These are phyloP conservation scores for Drosophila auraria DNA, from an alignment of 1,140 invertebrate species.

Conservation along the genomic window DNA sequence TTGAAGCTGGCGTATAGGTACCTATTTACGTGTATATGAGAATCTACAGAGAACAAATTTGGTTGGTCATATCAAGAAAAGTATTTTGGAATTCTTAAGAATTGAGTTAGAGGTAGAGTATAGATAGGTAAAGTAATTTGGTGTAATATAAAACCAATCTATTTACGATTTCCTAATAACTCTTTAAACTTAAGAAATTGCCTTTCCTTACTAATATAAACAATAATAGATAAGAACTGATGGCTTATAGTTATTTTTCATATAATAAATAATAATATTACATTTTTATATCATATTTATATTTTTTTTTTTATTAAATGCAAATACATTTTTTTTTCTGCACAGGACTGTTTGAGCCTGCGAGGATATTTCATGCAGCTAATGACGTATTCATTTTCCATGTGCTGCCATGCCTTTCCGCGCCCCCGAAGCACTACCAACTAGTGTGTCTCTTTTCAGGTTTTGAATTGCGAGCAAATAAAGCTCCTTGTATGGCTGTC, in stretches of 20 bases:
- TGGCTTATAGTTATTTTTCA: not conserved
- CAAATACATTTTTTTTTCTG: conserved; percentile 1
- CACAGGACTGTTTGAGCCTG: conserved; percentile 22
- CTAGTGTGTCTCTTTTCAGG: conserved; percentile 38
- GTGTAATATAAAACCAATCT: no score
- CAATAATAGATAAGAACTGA: no score
- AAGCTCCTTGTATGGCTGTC: conserved; percentile 67
- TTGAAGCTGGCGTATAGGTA: conserved; percentile 41
- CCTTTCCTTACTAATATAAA: no score
- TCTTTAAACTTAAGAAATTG: no score
- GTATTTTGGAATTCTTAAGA: no score
- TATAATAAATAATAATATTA: not conserved
- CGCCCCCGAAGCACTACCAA: not conserved
- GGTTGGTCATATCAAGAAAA: not conserved
- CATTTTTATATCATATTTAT: no score
- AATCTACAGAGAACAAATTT: not conserved
- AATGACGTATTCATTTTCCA: conserved; percentile 78
- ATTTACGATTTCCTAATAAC: no score
- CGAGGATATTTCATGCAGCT: conserved; percentile 76
- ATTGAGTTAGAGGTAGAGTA: no score
- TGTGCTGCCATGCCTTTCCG: conserved; percentile 19
- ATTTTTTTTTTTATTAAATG: not conserved
- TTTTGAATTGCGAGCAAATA: conserved; percentile 73
- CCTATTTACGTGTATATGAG: conserved; percentile 8
- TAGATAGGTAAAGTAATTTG: no score